Evolutionary conservation across 2,113 vertebrate genomes (phyloP).

Genomic region (Gadus chalcogrammus): DNA sequence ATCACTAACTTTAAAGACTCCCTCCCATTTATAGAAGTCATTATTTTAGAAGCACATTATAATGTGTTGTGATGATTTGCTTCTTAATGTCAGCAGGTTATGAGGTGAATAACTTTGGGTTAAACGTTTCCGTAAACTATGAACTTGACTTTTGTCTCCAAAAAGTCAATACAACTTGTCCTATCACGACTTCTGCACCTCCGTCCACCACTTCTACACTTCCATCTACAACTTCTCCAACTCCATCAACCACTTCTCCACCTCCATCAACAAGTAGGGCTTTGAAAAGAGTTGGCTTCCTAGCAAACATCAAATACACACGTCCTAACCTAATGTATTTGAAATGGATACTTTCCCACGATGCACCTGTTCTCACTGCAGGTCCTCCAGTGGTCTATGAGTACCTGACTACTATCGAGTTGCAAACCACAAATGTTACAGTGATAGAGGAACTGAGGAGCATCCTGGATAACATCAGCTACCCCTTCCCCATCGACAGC

Average conservation of each 20-base stretch:
- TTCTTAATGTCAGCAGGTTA: neutral
- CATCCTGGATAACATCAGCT: neutral
- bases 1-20: neutral
- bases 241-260: neutral
- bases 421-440: slow-evolving; percentile 24
- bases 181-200: neutral
- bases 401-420: slow-evolving; percentile 38
- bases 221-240: neutral
- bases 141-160: neutral
- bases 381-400: slow-evolving; percentile 27
- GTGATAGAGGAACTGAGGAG: slow-evolving; percentile 26
- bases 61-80: neutral
- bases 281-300: neutral
- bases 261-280: slow-evolving; percentile 14
- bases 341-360: neutral
- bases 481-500: slow-evolving; percentile 20
- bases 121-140: neutral
- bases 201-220: neutral
- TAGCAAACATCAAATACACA: too few relatives aligned
- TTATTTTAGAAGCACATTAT: neutral
- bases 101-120: neutral
- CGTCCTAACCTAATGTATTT: too few relatives aligned
- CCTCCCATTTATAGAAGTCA: neutral
- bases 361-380: neutral
- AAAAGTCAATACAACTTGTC: slow-evolving; percentile 29